These are phyloP conservation scores for Distichodus sexfasciatus DNA, from an alignment of 2,797 vertebrate genomes.

Conservation along the genomic window DNA sequence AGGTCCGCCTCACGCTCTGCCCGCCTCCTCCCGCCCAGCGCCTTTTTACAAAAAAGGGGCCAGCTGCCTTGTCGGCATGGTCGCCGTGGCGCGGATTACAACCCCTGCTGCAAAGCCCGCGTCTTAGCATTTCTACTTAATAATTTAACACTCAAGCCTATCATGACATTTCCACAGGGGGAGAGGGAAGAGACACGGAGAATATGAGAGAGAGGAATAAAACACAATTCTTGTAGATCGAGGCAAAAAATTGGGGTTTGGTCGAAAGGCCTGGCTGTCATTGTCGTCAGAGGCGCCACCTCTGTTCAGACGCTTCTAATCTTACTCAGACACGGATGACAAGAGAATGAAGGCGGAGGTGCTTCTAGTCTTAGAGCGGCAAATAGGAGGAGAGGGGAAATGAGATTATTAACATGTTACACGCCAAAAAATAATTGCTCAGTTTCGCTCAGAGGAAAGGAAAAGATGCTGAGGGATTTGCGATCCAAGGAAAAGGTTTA, in stretches of 20 bases:
- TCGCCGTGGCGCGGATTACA: too few relatives aligned
- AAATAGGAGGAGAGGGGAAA: slow-evolving; percentile 59
- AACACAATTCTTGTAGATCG: slow-evolving; percentile 71
- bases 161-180: slow-evolving; percentile 72
- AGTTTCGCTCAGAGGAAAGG: slow-evolving; percentile 78
- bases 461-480: slow-evolving; percentile 66
- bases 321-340: slow-evolving; percentile 77
- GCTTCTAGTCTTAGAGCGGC: slow-evolving; percentile 22
- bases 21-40: too few relatives aligned
- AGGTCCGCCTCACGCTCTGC: too few relatives aligned
- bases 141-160: slow-evolving; percentile 75
- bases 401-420: slow-evolving; percentile 82
- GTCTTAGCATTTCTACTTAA: slow-evolving; percentile 77
- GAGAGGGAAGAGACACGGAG: slow-evolving; percentile 4
- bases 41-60: too few relatives aligned
- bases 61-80: too few relatives aligned
- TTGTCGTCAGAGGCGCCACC: too few relatives aligned
- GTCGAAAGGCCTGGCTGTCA: slow-evolving; percentile 78
- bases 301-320: too few relatives aligned
- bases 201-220: slow-evolving; percentile 50
- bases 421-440: slow-evolving; percentile 89
- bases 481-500: slow-evolving; percentile 68
- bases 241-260: slow-evolving; percentile 86
- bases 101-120: slow-evolving; percentile 42
- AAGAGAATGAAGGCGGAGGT: slow-evolving; percentile 63